phyloP scores from a whole-genome alignment of 2,797 vertebrate genomes.

The Corythornis leucogaster region DNA sequence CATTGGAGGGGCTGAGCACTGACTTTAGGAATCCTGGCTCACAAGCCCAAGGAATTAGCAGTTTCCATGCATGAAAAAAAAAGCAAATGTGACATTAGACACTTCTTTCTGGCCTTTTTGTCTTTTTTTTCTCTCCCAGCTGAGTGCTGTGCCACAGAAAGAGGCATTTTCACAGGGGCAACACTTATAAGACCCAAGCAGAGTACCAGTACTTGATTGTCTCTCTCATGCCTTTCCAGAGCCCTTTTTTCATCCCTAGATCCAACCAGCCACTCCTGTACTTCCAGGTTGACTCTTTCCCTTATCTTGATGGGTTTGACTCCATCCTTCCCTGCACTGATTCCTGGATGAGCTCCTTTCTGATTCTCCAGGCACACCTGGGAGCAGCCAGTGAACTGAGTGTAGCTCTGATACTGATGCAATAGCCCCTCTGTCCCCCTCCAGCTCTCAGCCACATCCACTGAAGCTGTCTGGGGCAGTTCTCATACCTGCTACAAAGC shows the following conservation, averaged over 20 bases:
- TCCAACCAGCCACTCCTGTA: background rate
- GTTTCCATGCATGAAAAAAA: background rate
- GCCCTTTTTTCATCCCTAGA: background rate
- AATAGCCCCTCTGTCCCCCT: background rate
- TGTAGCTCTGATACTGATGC: background rate
- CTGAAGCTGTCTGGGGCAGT: background rate
- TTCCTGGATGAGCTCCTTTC: background rate
- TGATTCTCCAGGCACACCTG: background rate
- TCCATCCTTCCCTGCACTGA: background rate
- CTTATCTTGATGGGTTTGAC: background rate
- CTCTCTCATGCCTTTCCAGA: background rate
- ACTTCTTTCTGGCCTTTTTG: background rate
- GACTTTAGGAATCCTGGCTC: background rate
- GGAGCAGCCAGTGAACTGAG: background rate
- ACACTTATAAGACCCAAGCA: background rate
- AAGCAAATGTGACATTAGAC: background rate
- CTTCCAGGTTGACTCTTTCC: background rate
- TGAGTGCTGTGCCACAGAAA: background rate
- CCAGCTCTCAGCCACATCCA: background rate
- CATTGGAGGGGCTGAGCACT: background rate
- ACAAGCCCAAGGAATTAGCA: background rate
- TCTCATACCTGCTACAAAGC: background rate
- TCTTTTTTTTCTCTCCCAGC: background rate
- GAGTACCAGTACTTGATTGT: background rate
- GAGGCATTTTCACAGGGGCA: background rate